These are phyloP conservation scores for Lutjanus argentimaculatus DNA, from an alignment of 2,797 vertebrate species.

Conservation along the genomic window DNA sequence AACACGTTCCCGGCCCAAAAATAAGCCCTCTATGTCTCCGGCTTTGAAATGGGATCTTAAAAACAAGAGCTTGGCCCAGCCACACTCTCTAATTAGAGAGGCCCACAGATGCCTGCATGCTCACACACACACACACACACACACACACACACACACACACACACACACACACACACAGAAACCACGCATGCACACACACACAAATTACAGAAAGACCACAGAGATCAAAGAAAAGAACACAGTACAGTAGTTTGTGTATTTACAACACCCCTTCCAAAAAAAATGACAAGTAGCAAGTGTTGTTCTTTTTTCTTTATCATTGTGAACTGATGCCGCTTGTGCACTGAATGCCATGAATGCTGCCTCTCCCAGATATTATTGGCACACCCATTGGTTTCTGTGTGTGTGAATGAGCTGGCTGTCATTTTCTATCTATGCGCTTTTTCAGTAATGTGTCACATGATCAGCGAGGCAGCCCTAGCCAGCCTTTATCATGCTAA, in stretches of 20 bases:
- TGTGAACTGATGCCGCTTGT: conserved; percentile 62
- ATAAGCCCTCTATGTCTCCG: conserved; percentile 78
- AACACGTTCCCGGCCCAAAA: conserved; percentile 78
- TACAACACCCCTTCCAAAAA: conserved; percentile 57
- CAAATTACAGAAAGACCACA: conserved; percentile 61
- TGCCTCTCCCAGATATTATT: conserved; percentile 72
- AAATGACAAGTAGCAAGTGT: conserved; percentile 59
- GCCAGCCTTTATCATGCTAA: conserved; percentile 94
- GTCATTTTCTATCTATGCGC: conserved; percentile 84
- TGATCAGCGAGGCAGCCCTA: conserved; percentile 85
- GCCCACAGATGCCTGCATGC: conserved; percentile 76
- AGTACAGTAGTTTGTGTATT: conserved; percentile 71
- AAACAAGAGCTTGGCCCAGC: conserved; percentile 80
- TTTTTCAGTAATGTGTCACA: conserved; percentile 86
- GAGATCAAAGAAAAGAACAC: conserved; percentile 75
- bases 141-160: conserved; percentile 38
- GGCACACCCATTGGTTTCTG: conserved; percentile 72
- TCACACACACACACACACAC: conserved; percentile 41
- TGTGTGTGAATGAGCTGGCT: conserved; percentile 79
- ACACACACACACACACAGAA: conserved; percentile 44
- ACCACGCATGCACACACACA: conserved; percentile 35
- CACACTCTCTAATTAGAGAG: conserved; percentile 83
- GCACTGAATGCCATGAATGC: conserved; percentile 57
- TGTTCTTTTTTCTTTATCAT: conserved; percentile 24
- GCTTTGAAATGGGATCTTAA: conserved; percentile 85